These are phyloP conservation scores for Anoplolepis gracilipes DNA, from an alignment of 1,140 invertebrate species.

Conservation along the genomic window DNA sequence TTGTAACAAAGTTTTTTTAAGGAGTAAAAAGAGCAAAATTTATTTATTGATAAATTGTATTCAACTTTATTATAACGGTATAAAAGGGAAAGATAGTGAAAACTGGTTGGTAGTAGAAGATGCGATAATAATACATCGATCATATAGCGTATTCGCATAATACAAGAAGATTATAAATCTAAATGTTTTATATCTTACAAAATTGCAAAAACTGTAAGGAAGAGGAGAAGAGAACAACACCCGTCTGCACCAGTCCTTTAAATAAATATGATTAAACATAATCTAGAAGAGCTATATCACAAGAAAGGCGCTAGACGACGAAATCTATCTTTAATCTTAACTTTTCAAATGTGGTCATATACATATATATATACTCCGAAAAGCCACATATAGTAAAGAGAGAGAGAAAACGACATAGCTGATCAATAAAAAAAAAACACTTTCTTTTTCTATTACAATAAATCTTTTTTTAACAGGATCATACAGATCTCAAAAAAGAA, in stretches of 20 bases:
- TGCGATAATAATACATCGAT: conserved; percentile 42
- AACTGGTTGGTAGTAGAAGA: conserved; percentile 15
- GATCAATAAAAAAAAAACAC: conserved; percentile 8
- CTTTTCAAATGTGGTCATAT: neutral
- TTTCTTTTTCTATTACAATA: neutral
- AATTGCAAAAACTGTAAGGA: conserved; percentile 61
- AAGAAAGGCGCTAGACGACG: conserved; percentile 45
- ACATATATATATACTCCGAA: neutral
- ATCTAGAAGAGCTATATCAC: conserved; percentile 33
- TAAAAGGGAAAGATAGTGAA: conserved; percentile 70
- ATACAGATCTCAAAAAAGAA: neutral
- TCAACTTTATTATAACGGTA: conserved; percentile 74
- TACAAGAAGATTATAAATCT: conserved; percentile 34
- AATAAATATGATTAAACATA: too few relatives aligned
- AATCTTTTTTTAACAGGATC: neutral
- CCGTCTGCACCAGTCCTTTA: too few relatives aligned
- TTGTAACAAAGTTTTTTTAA: neutral
- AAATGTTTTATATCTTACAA: conserved; percentile 63
- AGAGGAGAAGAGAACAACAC: too few relatives aligned
- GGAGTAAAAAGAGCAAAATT: conserved; percentile 4
- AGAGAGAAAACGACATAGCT: neutral
- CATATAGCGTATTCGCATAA: neutral
- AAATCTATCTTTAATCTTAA: conserved; percentile 43
- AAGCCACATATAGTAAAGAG: neutral
- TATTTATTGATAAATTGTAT: conserved; percentile 70